Base-by-base conservation (phyloP, 2,888 invertebrate species). In the Xanthia icteritia region DNA sequence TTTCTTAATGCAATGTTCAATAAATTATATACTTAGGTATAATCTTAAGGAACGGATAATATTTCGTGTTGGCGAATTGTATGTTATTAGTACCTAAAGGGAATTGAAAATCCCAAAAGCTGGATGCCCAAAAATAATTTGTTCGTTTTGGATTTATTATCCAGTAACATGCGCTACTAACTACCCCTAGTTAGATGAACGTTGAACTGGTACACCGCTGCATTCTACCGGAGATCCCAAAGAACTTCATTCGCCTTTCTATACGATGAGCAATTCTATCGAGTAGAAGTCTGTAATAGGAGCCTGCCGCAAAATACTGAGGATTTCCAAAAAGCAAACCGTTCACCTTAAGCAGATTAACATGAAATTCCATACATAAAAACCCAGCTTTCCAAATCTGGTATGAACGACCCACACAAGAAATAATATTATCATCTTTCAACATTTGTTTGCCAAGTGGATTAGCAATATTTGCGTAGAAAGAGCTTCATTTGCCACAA, bases 391-490 rank as follows among this genome's bases (percentile, higher is more conserved):
- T 81, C 58, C 42, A 65, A 81, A 48, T 66, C 39, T 39, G 6
- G 6, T 31, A 79, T 82, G 13, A 51, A 67, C n/a, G 48, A 64
- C n/a, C 56, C 54, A 13, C 58, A 54, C 27, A n/a, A 17, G 17
- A 51, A 65, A 77, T 48, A 63, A 66, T 75, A 56, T 66, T 66
- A 67, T 48, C 36, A 36, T 82, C 9, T 67, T 76, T 58, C 48
- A 17, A 48, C 70, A 61, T 31, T 54, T 70, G 56, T 70, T 83
- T 83, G 66, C 56, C 54, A 63, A 66, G 42, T 15, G 51, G 31
- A 81, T 64, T 61, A 65, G 68, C 58, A 84, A 79, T 67, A 63
- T 84, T 67, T 71, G 63, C 60, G n/a, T n/a, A 76, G 36, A 85
- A 66, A 76, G 60, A 65, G 64, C 48, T n/a, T 23, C 39, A 48